phyloP scores from a whole-genome alignment of 1,140 invertebrate genomes.

The Calliopsis andreniformis region DNA sequence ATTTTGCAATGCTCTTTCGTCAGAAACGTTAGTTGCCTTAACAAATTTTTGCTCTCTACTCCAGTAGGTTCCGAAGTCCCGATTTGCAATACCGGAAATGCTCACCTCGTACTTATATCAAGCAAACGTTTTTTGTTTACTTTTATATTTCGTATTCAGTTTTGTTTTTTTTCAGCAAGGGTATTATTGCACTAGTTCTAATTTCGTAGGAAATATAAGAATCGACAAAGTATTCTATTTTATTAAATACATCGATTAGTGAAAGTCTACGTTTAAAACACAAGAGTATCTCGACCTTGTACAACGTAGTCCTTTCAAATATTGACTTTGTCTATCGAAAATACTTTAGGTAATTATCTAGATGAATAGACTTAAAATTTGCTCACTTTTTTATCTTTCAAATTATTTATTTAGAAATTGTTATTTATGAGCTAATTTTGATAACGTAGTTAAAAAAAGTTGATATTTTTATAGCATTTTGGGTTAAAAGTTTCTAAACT shows the following conservation, averaged over 20 bases:
- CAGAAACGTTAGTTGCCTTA: neutral
- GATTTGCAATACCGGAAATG: neutral
- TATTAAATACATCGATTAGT: neutral
- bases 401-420: neutral
- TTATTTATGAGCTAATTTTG: no score
- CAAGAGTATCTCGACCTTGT: conserved; percentile 2
- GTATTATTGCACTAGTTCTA: neutral
- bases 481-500: neutral
- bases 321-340: neutral
- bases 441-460: no score
- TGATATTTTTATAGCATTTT: neutral
- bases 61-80: neutral
- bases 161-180: neutral
- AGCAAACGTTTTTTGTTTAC: neutral
- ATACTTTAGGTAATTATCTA: neutral
- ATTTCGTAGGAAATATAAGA: neutral
- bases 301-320: conserved; percentile 19
- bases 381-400: no score
- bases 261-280: neutral
- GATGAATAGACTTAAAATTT: neutral
- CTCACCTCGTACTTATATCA: neutral
- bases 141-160: neutral
- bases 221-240: neutral
- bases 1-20: neutral
- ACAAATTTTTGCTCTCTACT: neutral